These are phyloP conservation scores for Rhagoletis pomonella DNA, from an alignment of 1,140 invertebrate species.

Conservation along the genomic window DNA sequence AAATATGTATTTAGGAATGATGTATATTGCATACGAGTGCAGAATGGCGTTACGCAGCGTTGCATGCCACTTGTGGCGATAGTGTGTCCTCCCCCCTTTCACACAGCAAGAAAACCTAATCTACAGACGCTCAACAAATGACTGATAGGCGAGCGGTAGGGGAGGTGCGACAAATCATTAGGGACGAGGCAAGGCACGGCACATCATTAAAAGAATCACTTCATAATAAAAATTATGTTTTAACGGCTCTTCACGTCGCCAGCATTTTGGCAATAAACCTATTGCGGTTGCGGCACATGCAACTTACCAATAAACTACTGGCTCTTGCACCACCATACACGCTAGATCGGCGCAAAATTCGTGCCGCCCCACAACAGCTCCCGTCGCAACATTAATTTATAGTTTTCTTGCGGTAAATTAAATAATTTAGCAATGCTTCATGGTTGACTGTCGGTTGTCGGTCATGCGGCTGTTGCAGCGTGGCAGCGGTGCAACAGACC, in stretches of 20 bases:
- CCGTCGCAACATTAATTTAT: conserved; percentile 60
- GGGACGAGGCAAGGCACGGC: neutral
- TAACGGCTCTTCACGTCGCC: neutral
- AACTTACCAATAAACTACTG: neutral
- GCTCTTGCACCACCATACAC: neutral
- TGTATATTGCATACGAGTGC: conserved; percentile 41
- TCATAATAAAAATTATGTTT: conserved; percentile 45
- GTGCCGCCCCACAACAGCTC: neutral
- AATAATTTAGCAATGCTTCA: conserved; percentile 63
- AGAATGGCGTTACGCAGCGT: conserved; percentile 4
- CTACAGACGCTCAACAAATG: neutral
- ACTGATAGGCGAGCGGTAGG: neutral
- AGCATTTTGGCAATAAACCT: neutral
- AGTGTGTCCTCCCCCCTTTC: neutral
- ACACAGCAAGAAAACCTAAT: no score
- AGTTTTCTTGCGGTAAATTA: conserved; percentile 66
- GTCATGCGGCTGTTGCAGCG: conserved; percentile 29
- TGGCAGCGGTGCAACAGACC: neutral
- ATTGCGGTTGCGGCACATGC: neutral
- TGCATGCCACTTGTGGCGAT: neutral
- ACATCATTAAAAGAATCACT: conserved; percentile 47
- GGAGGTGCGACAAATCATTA: neutral
- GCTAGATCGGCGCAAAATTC: neutral
- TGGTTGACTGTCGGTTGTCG: conserved; percentile 52
- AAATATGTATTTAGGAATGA: conserved; percentile 39